phyloP scores from a whole-genome alignment of 2,113 vertebrate genomes.

The Ptyas mucosa region DNA sequence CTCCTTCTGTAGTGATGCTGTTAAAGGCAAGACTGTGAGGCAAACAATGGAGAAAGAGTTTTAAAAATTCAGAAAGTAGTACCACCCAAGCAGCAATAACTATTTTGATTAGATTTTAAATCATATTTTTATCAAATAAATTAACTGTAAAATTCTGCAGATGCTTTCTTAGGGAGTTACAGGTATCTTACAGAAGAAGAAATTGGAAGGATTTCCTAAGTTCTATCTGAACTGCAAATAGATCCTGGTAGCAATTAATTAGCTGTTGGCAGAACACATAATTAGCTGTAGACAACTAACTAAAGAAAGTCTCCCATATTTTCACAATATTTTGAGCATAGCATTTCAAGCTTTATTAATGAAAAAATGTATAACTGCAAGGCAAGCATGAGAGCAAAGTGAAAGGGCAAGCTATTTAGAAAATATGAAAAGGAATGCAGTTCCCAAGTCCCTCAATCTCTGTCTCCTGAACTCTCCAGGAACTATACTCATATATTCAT shows the following conservation, averaged over 20 bases:
- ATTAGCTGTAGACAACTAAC: background rate
- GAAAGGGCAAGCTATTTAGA: background rate
- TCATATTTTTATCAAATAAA: background rate
- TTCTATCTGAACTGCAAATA: background rate
- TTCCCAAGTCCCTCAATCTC: background rate
- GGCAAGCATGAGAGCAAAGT: background rate
- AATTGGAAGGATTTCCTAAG: background rate
- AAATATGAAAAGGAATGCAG: background rate
- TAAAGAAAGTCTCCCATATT: background rate
- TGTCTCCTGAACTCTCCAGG: background rate
- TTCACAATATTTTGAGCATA: background rate
- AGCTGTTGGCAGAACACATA: background rate
- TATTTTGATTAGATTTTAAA: background rate
- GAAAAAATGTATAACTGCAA: background rate
- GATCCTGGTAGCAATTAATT: background rate
- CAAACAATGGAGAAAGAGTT: background rate
- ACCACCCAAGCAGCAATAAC: background rate
- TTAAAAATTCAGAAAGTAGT: background rate
- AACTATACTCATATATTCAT: background rate
- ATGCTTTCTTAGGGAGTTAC: background rate
- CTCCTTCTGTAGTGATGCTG: constrained; percentile 82
- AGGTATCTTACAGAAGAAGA: background rate
- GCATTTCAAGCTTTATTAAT: background rate
- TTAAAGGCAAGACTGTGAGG: constrained; percentile 84
- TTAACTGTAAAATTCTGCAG: background rate